A percentile compares a stretch with the other conserved stretches of the same genome.
Conservation (phyloP, 1,140 invertebrate genomes). For the Euglossa dilemma region DNA sequence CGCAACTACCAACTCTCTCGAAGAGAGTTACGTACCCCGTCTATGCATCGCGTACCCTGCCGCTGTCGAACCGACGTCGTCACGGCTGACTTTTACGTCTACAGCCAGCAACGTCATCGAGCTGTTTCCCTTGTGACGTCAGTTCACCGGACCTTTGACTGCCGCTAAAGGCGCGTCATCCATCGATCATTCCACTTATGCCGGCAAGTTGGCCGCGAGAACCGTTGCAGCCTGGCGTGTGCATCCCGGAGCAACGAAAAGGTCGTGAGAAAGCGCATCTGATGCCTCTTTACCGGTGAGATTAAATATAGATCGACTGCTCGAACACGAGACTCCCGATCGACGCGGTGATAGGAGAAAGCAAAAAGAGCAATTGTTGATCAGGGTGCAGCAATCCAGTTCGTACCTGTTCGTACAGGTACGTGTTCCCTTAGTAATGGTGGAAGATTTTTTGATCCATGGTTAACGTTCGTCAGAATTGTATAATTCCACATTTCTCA, state of each 20-base stretch:
- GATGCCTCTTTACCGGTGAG: conserved; percentile 3
- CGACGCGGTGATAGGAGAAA: neutral
- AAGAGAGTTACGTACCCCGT: conserved; percentile 21
- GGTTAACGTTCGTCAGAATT: too few relatives aligned
- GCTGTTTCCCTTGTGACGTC: conserved; percentile 15
- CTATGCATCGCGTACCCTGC: conserved; percentile 26
- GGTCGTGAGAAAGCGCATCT: conserved; percentile 56
- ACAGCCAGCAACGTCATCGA: conserved; percentile 11
- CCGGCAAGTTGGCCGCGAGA: neutral
- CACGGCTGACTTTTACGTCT: conserved; percentile 20
- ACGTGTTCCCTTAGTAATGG: neutral
- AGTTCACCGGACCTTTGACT: neutral
- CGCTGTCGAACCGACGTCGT: neutral
- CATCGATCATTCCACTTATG: neutral
- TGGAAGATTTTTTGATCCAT: neutral
- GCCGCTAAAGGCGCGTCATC: neutral
- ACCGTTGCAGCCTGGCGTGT: neutral
- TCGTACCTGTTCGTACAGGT: neutral
- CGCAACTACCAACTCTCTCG: conserved; percentile 44
- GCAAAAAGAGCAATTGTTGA: neutral
- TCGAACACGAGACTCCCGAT: neutral
- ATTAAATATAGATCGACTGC: conserved; percentile 39
- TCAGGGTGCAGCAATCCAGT: neutral
- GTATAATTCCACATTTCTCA: too few relatives aligned
- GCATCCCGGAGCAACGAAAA: conserved; percentile 37